Evolutionary conservation across 2,888 invertebrate species (phyloP), one percentile per base, ranked within the genome.

Genomic region (Eueremaeus valkanovi): DNA sequence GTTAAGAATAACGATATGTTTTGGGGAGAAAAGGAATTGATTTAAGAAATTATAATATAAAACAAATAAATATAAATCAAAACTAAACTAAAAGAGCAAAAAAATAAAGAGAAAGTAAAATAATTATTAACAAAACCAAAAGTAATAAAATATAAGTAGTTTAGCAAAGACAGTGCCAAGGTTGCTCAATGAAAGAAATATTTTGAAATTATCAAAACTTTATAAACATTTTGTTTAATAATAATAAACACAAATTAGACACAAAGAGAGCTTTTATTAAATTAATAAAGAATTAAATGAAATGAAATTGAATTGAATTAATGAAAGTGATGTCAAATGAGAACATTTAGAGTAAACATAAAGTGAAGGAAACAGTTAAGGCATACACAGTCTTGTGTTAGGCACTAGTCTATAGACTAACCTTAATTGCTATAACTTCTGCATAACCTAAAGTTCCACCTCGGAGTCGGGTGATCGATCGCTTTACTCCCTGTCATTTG

Each of bases 351-450:
- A 45, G 45, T 45, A 18, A 45, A 45, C 45, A 45, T 18, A 45
- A 18, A 45, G 45, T 18, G 3, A 11, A 13, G 45, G 18, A 16
- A 45, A 18, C 8, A 40, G 40, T 45, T 45, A 18, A 45, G 45
- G 45, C 3, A 45, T 18, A 18, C 3, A 11, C 18, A 18, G 45
- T 18, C 3, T 45, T 6, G 45, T 45, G 45, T 45, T 45, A n/a
- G n/a, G n/a, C n/a, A n/a, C n/a, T n/a, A n/a, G 45, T 11, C 45
- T 45, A 11, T 45, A n/a, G 78, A 81, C 80, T 87, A 91, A 95
- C 95, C 95, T 95, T 95, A 82, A 95, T 92, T 85, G 95, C 95
- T 85, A 95, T 93, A 87, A 95, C 93, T 89, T 95, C 95, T 81
- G 95, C 94, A 86, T 91, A 92, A 84, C 92, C 92, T 84, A 92